Evolutionary conservation across 2,888 invertebrate species (phyloP).

Genomic region (Corythucha ciliata): DNA sequence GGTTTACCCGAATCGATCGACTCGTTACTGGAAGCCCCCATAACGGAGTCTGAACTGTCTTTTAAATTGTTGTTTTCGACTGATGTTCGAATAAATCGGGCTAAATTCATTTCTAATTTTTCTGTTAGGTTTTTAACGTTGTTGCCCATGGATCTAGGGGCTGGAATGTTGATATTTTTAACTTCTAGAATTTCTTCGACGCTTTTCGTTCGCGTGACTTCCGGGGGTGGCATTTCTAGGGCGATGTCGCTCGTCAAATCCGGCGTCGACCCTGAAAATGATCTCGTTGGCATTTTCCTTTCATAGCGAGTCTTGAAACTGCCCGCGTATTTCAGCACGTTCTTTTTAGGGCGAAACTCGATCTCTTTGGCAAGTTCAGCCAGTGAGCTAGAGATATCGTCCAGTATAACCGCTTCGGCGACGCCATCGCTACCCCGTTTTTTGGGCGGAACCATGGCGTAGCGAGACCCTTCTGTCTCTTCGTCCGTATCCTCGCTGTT

Average conservation of each 20-base stretch:
- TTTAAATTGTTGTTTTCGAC: slow-evolving; percentile 28
- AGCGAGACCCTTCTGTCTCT: slow-evolving; percentile 24
- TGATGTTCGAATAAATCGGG: slow-evolving; percentile 18
- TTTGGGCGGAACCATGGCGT: slow-evolving; percentile 20
- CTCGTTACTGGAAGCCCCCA: slow-evolving; percentile 27
- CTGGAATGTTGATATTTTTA: slow-evolving; percentile 22
- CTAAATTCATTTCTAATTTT: slow-evolving; percentile 24
- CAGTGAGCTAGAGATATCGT: slow-evolving; percentile 32
- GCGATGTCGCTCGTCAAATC: slow-evolving; percentile 25
- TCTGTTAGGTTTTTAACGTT: slow-evolving; percentile 22
- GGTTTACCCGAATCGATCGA: slow-evolving; percentile 20
- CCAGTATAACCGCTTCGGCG: slow-evolving; percentile 27
- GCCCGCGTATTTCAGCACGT: slow-evolving; percentile 32
- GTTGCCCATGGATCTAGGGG: slow-evolving; percentile 18
- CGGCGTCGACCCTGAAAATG: slow-evolving; percentile 25
- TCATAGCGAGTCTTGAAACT: slow-evolving; percentile 34
- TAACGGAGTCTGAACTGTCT: slow-evolving; percentile 24
- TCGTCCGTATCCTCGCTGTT: slow-evolving; percentile 23
- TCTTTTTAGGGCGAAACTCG: slow-evolving; percentile 38
- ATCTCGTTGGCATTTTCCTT: slow-evolving; percentile 27
- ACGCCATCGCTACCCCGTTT: slow-evolving; percentile 19
- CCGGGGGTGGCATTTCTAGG: slow-evolving; percentile 9
- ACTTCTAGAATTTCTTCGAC: slow-evolving; percentile 26
- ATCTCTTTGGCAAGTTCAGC: slow-evolving; percentile 41
- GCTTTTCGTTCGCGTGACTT: slow-evolving; percentile 25